Percentiles rank a stretch among this genome's conserved stretches.
phyloP scores from a whole-genome alignment of 2,888 invertebrate species.

The Ichneumoninae sp. region DNA sequence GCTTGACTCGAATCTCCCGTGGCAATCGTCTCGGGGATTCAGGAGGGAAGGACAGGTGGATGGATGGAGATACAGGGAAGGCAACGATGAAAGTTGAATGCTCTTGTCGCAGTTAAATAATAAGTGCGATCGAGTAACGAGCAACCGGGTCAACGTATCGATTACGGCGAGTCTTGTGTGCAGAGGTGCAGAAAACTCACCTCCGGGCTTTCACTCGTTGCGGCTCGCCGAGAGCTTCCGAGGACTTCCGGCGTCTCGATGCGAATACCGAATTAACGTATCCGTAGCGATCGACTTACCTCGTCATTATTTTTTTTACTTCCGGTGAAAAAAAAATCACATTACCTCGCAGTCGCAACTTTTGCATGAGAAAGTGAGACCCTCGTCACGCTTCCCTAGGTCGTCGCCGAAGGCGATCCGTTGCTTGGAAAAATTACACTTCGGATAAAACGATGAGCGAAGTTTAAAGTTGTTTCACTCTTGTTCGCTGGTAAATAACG shows the following conservation, averaged over 20 bases:
- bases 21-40: constrained; percentile 39
- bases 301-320: constrained; percentile 8
- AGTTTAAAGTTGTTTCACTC: not conserved
- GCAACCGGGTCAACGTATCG: constrained; percentile 43
- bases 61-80: not conserved
- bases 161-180: constrained; percentile 53
- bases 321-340: constrained; percentile 13
- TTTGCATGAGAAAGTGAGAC: constrained; percentile 3
- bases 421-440: not conserved
- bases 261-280: constrained; percentile 50
- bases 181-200: constrained; percentile 12
- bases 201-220: constrained; percentile 60
- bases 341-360: not conserved
- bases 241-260: constrained; percentile 58
- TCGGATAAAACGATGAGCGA: not conserved
- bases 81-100: constrained; percentile 4
- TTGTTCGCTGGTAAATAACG: not conserved
- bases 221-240: constrained; percentile 56
- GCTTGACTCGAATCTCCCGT: constrained; percentile 46
- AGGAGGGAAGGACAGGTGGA: not conserved
- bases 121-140: constrained; percentile 38
- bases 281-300: constrained; percentile 8
- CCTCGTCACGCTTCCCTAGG: not conserved
- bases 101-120: constrained; percentile 9
- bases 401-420: not conserved